phyloP scores from a whole-genome alignment of 35 echinoderm and acorn worm genomes.

The Chiridota heheva region DNA sequence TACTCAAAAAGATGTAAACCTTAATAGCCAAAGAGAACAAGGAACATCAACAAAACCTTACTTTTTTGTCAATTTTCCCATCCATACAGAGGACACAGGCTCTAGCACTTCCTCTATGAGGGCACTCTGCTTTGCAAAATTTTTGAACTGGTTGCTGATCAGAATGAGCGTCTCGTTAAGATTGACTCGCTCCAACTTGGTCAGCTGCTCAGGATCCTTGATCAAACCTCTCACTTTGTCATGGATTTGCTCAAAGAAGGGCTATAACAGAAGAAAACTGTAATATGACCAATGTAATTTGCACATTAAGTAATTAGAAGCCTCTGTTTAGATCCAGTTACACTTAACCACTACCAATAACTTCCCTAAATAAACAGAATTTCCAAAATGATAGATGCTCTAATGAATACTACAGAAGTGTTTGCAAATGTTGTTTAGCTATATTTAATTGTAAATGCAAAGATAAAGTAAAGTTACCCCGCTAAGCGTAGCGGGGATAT shows the following conservation, averaged over 20 bases:
- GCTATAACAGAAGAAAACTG: slow-evolving; percentile 47
- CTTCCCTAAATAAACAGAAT: background rate
- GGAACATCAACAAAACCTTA: slow-evolving; percentile 58
- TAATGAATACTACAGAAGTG: too few relatives aligned
- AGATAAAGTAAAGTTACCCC: too few relatives aligned
- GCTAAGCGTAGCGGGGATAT: too few relatives aligned
- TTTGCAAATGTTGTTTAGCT: too few relatives aligned
- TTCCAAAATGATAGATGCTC: background rate
- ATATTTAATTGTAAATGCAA: too few relatives aligned
- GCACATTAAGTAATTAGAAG: too few relatives aligned
- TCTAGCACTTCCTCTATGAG: slow-evolving; percentile 80
- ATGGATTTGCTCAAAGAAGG: slow-evolving; percentile 81
- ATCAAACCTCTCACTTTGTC: slow-evolving; percentile 48
- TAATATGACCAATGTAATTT: too few relatives aligned
- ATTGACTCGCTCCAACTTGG: slow-evolving; percentile 84
- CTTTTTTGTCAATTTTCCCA: slow-evolving; percentile 56
- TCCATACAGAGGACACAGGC: slow-evolving; percentile 73
- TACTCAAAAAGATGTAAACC: too few relatives aligned
- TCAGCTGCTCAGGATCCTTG: slow-evolving; percentile 82
- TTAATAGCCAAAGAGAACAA: background rate
- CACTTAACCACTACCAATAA: background rate
- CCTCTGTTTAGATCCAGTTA: background rate
- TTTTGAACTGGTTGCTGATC: slow-evolving; percentile 82
- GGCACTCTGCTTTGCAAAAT: slow-evolving; percentile 70
- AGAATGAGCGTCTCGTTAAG: slow-evolving; percentile 87